Evolutionary conservation across 2,888 invertebrate genomes (phyloP), one percentile per base, ranked within the genome.

Genomic region (Elegia similella): DNA sequence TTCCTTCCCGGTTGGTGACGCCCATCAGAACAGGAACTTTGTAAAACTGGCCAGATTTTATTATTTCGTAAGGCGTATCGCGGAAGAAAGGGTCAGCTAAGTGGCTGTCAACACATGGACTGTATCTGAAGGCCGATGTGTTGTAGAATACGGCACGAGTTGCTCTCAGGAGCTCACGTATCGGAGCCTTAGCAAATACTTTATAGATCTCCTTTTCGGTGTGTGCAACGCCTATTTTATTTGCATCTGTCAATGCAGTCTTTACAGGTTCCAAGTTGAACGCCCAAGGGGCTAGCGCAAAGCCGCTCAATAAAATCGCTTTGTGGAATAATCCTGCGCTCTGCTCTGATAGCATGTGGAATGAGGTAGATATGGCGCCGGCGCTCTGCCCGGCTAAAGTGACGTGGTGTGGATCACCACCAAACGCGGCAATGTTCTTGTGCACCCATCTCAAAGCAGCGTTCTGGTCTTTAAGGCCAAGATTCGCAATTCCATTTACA

Each of bases 21-120:
- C 90, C 89, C 1, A 82, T 67, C 54, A 91, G 77, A 2, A 84
- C 75, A 6, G 90, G 91, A 8, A 91, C 86, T 68, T 82, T 82
- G 57, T 80, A 78, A 58, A 87, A 88, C 38, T 73, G 63, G 1
- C 84, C 80, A 0, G 86, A 83, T 52, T 72, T 79, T 17, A 90
- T 75, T 15, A 78, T 73, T 55, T 82, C 73, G 64, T 82, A 86
- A 0, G 90, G 89, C 38, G 82, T 78, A 57, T 83, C 84, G 50
- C 71, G 74, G 61, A 90, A 88, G 66, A 90, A 90, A 5, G 84
- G 75, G 12, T 84, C 77, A 1, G 76, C 70, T 29, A 72, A 71
- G 55, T 88, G 78, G 1, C 59, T 65, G 65, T 90, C 89, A 0
- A 78, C 65, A 60, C 89, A 90, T 0, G 89, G 90, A 0, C 84